These are phyloP conservation scores for Ifrita kowaldi DNA, from an alignment of 2,113 vertebrate species.

Conservation along the genomic window DNA sequence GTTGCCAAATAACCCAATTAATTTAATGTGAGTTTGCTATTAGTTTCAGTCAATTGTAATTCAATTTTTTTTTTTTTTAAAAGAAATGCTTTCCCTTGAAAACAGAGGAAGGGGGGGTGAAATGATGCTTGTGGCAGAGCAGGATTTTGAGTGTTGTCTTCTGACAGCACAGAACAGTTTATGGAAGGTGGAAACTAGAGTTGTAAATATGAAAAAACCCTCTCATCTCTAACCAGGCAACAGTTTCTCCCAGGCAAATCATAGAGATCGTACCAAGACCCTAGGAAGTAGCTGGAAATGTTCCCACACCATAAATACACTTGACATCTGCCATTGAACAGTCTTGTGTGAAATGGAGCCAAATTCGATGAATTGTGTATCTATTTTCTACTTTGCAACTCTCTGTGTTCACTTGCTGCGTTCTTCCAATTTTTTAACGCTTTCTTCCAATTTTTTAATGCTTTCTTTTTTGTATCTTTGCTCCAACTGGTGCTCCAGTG, in stretches of 20 bases:
- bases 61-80: not conserved
- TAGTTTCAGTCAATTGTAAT: not conserved
- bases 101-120: not conserved
- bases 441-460: not conserved
- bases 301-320: constrained; percentile 10
- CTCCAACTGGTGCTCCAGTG: not conserved
- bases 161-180: not conserved
- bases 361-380: not conserved
- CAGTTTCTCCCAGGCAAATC: not conserved
- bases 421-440: not conserved
- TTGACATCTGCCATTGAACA: constrained; percentile 7
- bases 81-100: not conserved
- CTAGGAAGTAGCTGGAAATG: not conserved
- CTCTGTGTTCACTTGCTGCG: not conserved
- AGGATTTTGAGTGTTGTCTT: not conserved
- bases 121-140: not conserved
- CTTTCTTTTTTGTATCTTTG: not conserved
- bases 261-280: not conserved
- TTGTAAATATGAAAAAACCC: not conserved
- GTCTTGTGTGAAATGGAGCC: not conserved
- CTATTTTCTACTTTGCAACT: not conserved
- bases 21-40: not conserved
- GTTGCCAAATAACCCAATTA: not conserved
- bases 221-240: not conserved
- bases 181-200: not conserved